A percentile compares a stretch with the other conserved stretches of the same genome.
Conservation (phyloP, 2,113 vertebrate species). For the Brachyhypopomus gauderio region DNA sequence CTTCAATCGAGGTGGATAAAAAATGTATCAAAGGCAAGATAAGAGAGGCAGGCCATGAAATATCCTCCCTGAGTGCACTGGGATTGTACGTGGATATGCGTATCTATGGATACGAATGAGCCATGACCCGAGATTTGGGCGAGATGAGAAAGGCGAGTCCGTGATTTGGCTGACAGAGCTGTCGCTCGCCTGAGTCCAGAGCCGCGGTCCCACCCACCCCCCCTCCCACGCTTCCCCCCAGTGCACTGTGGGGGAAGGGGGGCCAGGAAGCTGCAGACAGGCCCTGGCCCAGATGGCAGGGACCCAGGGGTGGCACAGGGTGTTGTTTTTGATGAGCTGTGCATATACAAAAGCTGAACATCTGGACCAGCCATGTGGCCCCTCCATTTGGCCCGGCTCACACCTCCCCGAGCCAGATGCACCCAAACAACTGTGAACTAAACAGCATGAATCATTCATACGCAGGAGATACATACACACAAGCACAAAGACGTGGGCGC, state of each 20-base stretch:
- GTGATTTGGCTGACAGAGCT: slow-evolving; percentile 60
- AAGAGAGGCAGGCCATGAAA: slow-evolving; percentile 61
- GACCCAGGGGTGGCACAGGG: slow-evolving; percentile 71
- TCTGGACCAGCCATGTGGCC: slow-evolving; percentile 88
- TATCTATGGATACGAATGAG: slow-evolving; percentile 61
- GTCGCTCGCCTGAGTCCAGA: slow-evolving; percentile 43
- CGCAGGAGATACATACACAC: slow-evolving; percentile 48
- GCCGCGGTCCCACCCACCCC: slow-evolving; percentile 5
- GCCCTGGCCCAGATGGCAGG: slow-evolving; percentile 72
- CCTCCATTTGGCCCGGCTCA: slow-evolving; percentile 76
- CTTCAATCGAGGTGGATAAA: slow-evolving; percentile 62
- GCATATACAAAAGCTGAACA: slow-evolving; percentile 82
- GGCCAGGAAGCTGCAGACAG: slow-evolving; percentile 69
- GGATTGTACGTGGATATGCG: slow-evolving; percentile 61
- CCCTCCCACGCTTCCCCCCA: slow-evolving; percentile 59
- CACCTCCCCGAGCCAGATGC: slow-evolving; percentile 72
- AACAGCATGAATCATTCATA: slow-evolving; percentile 61
- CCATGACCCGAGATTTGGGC: slow-evolving; percentile 52
- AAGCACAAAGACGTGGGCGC: slow-evolving; percentile 5
- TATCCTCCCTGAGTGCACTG: slow-evolving; percentile 57
- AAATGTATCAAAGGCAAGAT: slow-evolving; percentile 62
- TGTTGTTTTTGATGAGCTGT: slow-evolving; percentile 78
- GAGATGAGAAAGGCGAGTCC: slow-evolving; percentile 52
- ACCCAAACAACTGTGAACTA: slow-evolving; percentile 64
- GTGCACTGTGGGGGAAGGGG: slow-evolving; percentile 63